Base-by-base conservation (phyloP, 2,797 vertebrate species). In the Agapornis canus region DNA sequence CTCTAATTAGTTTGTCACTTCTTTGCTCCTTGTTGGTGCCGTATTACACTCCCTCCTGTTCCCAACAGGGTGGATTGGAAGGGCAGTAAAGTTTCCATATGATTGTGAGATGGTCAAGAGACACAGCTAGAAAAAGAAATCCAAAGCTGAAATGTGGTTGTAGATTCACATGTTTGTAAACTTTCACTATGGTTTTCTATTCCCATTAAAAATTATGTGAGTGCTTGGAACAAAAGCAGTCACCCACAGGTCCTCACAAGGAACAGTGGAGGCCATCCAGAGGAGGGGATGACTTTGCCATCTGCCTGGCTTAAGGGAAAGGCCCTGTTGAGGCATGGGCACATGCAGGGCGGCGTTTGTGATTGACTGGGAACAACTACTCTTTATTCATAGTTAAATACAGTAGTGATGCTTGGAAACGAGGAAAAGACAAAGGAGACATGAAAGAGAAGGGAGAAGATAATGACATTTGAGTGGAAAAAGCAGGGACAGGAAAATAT, bases 11-110 rank as follows among this genome's bases (percentile, higher is more conserved):
- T 84, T 84, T 89, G 59, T 89, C 26, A 60, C 13, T 92, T 85
- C 40, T 72, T n/a, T 76, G 59, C 20, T 85, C 56, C 31, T 71
- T 88, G 23, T 49, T 37, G 14, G 32, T 63, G 13, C n/a, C 31
- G 48, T 0, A 0, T 66, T 68, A 70, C 3, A 1, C 35, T 61
- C n/a, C 32, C 52, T 68, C 9, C 11, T 52, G 7, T 75, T 5
- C n/a, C 43, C 32, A 66, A 32, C 60, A 18, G 16, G 7, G 12
- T 23, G 21, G 23, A 13, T 56, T 45, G n/a, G 32, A 56, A 70
- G 56, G 66, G 56, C 82, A 59, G 29, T 35, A 25, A 76, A 56
- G n/a, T 49, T 70, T 71, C 49, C 27, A 2, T 54, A n/a, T 32
- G 6, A 65, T 2, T 11, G 14, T 66, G 23, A 79, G 32, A 35